Evolutionary conservation across 2,888 invertebrate genomes (phyloP).

Genomic region (Acholoe squamosa): DNA sequence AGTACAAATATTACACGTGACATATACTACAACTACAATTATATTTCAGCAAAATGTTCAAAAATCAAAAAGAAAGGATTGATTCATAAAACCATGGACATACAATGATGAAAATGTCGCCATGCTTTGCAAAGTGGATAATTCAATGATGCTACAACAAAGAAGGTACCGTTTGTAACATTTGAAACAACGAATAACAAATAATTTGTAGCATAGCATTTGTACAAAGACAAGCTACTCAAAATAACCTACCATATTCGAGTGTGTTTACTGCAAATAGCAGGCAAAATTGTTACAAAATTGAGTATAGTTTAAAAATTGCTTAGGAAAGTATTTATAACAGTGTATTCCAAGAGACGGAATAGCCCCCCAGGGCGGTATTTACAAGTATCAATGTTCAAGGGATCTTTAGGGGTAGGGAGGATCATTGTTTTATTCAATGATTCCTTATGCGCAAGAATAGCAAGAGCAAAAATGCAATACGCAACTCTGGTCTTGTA

Average conservation of each 20-base stretch:
- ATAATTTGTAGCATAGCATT: not conserved
- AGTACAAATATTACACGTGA: too few relatives aligned
- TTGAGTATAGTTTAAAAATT: not conserved
- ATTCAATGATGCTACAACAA: slow-evolving; percentile 30
- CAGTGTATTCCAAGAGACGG: too few relatives aligned
- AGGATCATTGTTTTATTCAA: too few relatives aligned
- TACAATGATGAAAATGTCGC: not conserved
- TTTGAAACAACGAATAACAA: slow-evolving; percentile 40
- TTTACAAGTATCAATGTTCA: too few relatives aligned
- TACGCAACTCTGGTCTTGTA: too few relatives aligned
- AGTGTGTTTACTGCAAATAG: slow-evolving; percentile 34
- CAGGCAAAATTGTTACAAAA: not conserved
- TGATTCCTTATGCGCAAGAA: too few relatives aligned
- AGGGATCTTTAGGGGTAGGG: too few relatives aligned
- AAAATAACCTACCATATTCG: slow-evolving; percentile 45
- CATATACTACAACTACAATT: too few relatives aligned
- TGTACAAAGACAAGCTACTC: not conserved
- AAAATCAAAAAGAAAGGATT: not conserved
- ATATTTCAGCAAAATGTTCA: not conserved
- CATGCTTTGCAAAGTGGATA: slow-evolving; percentile 39
- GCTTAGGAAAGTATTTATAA: not conserved
- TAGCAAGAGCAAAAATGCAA: too few relatives aligned
- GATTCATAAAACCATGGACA: not conserved
- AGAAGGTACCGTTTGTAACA: not conserved
- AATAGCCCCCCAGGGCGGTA: too few relatives aligned